phyloP scores from a whole-genome alignment of 1,140 invertebrate species.

The Drosophila melanica region DNA sequence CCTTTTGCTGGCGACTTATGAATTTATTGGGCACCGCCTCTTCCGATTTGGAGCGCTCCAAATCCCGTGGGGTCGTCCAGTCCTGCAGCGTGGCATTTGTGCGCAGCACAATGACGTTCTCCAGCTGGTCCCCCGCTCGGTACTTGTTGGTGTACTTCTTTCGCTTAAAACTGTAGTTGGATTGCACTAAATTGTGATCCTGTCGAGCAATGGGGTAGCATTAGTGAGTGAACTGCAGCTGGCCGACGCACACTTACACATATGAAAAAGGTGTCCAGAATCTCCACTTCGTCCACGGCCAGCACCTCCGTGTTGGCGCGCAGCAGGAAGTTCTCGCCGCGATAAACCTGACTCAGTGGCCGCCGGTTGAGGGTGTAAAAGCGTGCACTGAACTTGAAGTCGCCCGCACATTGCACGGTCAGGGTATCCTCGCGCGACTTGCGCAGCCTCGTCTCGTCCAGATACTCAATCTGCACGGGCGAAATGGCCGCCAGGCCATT shows the following conservation, averaged over 20 bases:
- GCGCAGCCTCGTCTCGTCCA: slow-evolving; percentile 75
- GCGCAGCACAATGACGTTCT: slow-evolving; percentile 78
- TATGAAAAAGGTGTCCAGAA: slow-evolving; percentile 83
- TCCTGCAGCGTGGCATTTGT: slow-evolving; percentile 70
- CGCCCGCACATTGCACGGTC: slow-evolving; percentile 61
- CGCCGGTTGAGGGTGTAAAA: slow-evolving; percentile 78
- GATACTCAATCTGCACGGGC: slow-evolving; percentile 75
- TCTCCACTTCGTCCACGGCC: slow-evolving; percentile 72
- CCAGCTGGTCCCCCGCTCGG: slow-evolving; percentile 68
- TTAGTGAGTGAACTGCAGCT: background rate
- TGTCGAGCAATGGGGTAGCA: slow-evolving; percentile 14
- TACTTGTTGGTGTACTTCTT: slow-evolving; percentile 80
- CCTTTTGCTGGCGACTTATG: slow-evolving; percentile 43
- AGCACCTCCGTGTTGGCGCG: slow-evolving; percentile 73
- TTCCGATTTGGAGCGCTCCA: slow-evolving; percentile 64
- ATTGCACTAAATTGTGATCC: slow-evolving; percentile 84
- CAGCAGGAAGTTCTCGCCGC: slow-evolving; percentile 80
- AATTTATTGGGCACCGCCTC: slow-evolving; percentile 54
- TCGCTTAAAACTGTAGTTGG: slow-evolving; percentile 83
- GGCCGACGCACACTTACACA: slow-evolving; percentile 68
- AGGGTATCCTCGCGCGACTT: slow-evolving; percentile 76
- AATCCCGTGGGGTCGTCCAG: slow-evolving; percentile 69
- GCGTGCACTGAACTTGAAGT: slow-evolving; percentile 74
- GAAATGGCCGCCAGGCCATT: slow-evolving; percentile 50
- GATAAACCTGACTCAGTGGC: slow-evolving; percentile 68